These are phyloP conservation scores for Protosalanx chinensis DNA, from an alignment of 2,797 vertebrate species.

Conservation along the genomic window DNA sequence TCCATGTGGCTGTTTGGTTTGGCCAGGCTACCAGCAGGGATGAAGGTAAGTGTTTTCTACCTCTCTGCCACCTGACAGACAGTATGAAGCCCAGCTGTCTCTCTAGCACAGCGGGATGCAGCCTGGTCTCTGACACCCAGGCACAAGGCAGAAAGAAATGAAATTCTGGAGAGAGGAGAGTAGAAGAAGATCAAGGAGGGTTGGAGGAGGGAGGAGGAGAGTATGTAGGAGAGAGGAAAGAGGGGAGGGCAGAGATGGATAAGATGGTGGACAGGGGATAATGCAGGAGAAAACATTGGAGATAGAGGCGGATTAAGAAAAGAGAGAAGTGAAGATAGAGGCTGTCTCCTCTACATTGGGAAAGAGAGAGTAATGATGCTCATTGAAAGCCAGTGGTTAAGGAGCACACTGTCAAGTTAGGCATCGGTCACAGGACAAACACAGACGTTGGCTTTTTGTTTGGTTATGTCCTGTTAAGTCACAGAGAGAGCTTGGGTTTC, in stretches of 20 bases:
- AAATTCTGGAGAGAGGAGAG: too few species aligned
- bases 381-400: not conserved
- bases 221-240: not conserved
- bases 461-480: not conserved
- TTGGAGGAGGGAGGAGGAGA: not conserved
- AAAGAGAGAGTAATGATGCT: not conserved
- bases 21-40: constrained; percentile 15
- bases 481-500: not conserved
- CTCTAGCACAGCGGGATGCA: constrained; percentile 34
- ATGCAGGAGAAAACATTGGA: not conserved
- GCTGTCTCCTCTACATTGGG: not conserved
- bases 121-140: constrained; percentile 13
- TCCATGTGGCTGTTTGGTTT: constrained; percentile 25
- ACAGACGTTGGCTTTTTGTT: constrained; percentile 6
- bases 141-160: too few species aligned
- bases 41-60: not conserved
- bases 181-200: too few species aligned
- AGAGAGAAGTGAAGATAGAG: not conserved
- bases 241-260: not conserved
- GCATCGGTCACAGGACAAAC: constrained; percentile 4
- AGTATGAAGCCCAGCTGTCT: constrained; percentile 30
- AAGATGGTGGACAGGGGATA: not conserved
- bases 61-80: constrained; percentile 39
- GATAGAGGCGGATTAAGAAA: not conserved
- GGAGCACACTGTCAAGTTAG: not conserved